Conservation (phyloP, 1,140 invertebrate genomes). For the Drosophila funebris region DNA sequence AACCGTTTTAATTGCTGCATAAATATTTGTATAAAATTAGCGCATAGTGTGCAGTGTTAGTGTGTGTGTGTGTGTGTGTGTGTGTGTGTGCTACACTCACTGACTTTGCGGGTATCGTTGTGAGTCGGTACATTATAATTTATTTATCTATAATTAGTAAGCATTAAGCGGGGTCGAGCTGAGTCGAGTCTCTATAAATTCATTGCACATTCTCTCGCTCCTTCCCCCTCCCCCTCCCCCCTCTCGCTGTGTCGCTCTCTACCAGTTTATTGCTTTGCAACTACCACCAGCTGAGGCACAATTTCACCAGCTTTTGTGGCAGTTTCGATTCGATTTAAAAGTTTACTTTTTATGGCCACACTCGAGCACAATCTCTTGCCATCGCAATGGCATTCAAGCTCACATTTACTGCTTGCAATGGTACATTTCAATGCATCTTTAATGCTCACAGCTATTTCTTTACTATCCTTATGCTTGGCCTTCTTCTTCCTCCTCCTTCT, state of each 20-base stretch:
- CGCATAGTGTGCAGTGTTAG: constrained; percentile 56
- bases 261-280: background rate
- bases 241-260: background rate
- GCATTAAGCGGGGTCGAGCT: constrained; percentile 2
- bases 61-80: constrained; percentile 10
- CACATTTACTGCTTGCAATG: constrained; percentile 26
- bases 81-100: background rate
- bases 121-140: constrained; percentile 68
- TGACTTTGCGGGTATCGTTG: constrained; percentile 5
- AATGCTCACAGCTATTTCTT: background rate
- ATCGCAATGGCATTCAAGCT: constrained; percentile 21
- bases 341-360: constrained; percentile 63
- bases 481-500: background rate
- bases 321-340: constrained; percentile 35
- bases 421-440: constrained; percentile 26
- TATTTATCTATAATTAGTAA: constrained; percentile 77
- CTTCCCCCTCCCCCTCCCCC: background rate
- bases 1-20: constrained; percentile 80
- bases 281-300: constrained; percentile 13
- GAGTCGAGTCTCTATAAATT: background rate
- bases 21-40: constrained; percentile 80
- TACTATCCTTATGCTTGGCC: constrained; percentile 1
- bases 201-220: constrained; percentile 4
- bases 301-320: background rate
- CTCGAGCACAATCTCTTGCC: constrained; percentile 35